phyloP scores from a whole-genome alignment of 2,888 invertebrate species.

The Colostygia pectinataria region DNA sequence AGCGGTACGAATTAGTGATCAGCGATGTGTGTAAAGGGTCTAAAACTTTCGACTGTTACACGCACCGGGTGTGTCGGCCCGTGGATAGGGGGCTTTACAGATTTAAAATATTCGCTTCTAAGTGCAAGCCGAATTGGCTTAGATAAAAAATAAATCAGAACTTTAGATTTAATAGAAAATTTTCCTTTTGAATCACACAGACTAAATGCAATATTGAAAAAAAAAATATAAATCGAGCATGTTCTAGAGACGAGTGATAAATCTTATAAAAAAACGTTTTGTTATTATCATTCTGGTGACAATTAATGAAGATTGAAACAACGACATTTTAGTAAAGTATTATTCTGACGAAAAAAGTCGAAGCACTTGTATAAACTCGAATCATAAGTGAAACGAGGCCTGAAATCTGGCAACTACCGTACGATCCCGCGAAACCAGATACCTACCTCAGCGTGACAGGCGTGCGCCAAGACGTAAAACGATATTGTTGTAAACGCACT shows the following conservation, averaged over 20 bases:
- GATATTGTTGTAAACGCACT: constrained; percentile 17
- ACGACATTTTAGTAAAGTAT: too few relatives aligned
- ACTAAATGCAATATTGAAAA: too few relatives aligned
- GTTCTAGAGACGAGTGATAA: too few relatives aligned
- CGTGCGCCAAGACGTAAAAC: constrained; percentile 26
- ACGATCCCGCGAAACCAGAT: constrained; percentile 41
- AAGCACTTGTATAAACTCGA: constrained; percentile 17
- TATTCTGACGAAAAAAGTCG: too few relatives aligned
- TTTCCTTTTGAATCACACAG: too few relatives aligned
- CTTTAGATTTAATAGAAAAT: too few relatives aligned
- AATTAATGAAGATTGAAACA: too few relatives aligned
- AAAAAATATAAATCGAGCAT: too few relatives aligned
- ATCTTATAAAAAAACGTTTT: too few relatives aligned
- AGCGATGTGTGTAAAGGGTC: constrained; percentile 76
- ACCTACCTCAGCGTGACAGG: constrained; percentile 41
- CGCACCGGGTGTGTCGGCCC: constrained; percentile 46
- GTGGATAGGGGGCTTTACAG: constrained; percentile 58
- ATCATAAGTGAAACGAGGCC: constrained; percentile 32
- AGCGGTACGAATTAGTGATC: constrained; percentile 66
- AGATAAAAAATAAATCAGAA: constrained; percentile 1
- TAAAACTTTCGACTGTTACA: constrained; percentile 70
- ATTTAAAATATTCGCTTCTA: constrained; percentile 52
- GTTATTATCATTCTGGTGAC: too few relatives aligned
- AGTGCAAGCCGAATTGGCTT: constrained; percentile 27
- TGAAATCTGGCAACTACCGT: constrained; percentile 34